A percentile compares a stretch with the other conserved stretches of the same genome.
Evolutionary conservation across 2,797 vertebrate genomes (phyloP).

Genomic region (Anguilla anguilla): DNA sequence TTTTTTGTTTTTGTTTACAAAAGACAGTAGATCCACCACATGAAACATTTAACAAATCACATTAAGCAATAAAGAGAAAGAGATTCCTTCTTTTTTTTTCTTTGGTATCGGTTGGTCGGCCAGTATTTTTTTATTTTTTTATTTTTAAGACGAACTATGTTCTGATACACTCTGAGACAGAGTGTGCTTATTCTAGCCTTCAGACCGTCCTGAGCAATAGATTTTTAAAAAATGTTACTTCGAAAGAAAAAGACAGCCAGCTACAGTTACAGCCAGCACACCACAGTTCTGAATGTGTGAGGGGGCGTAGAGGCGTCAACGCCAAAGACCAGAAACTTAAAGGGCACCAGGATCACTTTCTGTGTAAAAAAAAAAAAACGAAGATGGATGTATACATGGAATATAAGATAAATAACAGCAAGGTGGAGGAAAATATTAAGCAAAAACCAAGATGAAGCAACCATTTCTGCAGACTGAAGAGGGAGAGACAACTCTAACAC

Average conservation of each 20-base stretch:
- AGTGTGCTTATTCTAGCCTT: background rate
- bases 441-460: background rate
- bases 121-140: background rate
- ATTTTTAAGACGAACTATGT: background rate
- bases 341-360: background rate
- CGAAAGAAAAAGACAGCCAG: background rate
- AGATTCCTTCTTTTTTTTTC: background rate
- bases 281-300: background rate
- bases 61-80: background rate
- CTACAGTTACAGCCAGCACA: background rate
- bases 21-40: background rate
- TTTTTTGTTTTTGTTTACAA: background rate
- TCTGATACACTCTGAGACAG: conserved; percentile 8
- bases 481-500: too few species aligned
- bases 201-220: background rate
- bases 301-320: background rate
- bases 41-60: background rate
- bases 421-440: background rate
- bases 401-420: background rate
- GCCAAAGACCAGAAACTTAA: background rate
- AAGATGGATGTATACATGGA: too few species aligned
- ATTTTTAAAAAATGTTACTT: background rate
- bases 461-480: too few species aligned
- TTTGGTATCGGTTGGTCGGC: background rate
- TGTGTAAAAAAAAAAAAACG: background rate